These are phyloP conservation scores for Protosalanx chinensis DNA, from an alignment of 2,797 vertebrate species.

Conservation along the genomic window DNA sequence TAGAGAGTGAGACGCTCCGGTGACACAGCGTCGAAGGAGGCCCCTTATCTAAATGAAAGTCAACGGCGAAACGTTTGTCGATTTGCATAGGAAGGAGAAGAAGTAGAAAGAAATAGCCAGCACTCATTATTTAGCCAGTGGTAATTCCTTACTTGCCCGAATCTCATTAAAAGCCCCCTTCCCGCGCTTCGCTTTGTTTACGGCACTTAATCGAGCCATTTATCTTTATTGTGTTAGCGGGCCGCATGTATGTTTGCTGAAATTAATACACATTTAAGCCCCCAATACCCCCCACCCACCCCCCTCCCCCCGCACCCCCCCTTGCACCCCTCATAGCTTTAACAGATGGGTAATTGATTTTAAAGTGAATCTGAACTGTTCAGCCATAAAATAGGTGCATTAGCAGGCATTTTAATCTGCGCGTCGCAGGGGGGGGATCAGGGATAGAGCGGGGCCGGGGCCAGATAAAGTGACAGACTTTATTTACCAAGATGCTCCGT, in stretches of 20 bases:
- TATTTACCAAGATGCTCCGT: conserved; percentile 41
- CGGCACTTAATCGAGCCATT: conserved; percentile 62
- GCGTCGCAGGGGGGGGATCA: conserved; percentile 42
- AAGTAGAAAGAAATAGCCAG: conserved; percentile 61
- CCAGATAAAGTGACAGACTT: conserved; percentile 55
- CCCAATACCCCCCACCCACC: neutral
- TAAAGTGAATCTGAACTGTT: conserved; percentile 63
- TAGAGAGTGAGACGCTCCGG: neutral
- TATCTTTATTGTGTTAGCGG: conserved; percentile 64
- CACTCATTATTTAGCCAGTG: conserved; percentile 63
- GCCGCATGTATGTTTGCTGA: conserved; percentile 63
- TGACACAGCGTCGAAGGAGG: conserved; percentile 3
- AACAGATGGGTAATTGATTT: conserved; percentile 70
- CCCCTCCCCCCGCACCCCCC: too few relatives aligned
- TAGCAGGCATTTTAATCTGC: conserved; percentile 64
- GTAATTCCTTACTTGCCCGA: conserved; percentile 60
- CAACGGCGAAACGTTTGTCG: conserved; percentile 55
- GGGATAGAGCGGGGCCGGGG: conserved; percentile 37
- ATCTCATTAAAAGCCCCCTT: conserved; percentile 54
- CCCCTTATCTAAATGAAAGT: conserved; percentile 63
- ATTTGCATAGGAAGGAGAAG: conserved; percentile 53
- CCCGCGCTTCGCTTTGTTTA: conserved; percentile 45
- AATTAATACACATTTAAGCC: conserved; percentile 63
- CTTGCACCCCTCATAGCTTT: conserved; percentile 68
- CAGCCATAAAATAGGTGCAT: conserved; percentile 64